Conservation (phyloP, 1,140 invertebrate genomes). For the Camponotus pennsylvanicus region DNA sequence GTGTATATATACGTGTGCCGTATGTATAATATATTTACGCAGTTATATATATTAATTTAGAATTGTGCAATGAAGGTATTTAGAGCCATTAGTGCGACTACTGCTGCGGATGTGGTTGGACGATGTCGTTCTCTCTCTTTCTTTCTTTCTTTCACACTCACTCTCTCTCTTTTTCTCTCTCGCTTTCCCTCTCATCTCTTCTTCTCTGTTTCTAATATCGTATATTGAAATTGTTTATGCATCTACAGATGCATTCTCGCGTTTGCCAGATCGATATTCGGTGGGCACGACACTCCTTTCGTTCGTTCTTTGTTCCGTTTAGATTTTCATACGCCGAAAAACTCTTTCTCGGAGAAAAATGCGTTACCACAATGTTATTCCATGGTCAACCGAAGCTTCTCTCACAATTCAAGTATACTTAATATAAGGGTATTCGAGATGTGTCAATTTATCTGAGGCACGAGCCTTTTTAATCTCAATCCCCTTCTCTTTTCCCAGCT, state of each 20-base stretch:
- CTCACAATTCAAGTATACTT: conserved; percentile 43
- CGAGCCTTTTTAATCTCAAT: conserved; percentile 43
- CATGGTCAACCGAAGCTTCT: conserved; percentile 21
- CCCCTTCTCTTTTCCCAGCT: conserved; percentile 30
- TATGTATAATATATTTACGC: conserved; percentile 62
- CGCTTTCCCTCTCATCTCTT: not conserved
- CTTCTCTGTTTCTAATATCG: conserved; percentile 3
- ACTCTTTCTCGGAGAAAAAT: conserved; percentile 27
- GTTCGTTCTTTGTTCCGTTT: not conserved
- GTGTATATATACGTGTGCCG: conserved; percentile 31
- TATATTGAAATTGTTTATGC: conserved; percentile 19
- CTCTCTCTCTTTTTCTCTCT: not conserved
- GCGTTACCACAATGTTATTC: conserved; percentile 8
- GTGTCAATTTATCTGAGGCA: conserved; percentile 42
- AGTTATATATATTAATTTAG: conserved; percentile 77
- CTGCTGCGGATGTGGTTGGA: conserved; percentile 78
- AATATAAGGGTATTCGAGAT: conserved; percentile 34
- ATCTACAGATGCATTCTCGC: not conserved
- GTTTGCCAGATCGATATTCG: conserved; percentile 19
- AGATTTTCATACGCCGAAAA: not conserved
- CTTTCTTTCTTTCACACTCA: not conserved
- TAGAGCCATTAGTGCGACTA: conserved; percentile 82
- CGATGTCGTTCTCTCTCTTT: conserved; percentile 63
- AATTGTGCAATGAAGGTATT: conserved; percentile 80
- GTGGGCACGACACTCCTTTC: conserved; percentile 1